These are phyloP conservation scores for Drosophila bocki DNA, from an alignment of 1,140 invertebrate genomes.

Conservation along the genomic window DNA sequence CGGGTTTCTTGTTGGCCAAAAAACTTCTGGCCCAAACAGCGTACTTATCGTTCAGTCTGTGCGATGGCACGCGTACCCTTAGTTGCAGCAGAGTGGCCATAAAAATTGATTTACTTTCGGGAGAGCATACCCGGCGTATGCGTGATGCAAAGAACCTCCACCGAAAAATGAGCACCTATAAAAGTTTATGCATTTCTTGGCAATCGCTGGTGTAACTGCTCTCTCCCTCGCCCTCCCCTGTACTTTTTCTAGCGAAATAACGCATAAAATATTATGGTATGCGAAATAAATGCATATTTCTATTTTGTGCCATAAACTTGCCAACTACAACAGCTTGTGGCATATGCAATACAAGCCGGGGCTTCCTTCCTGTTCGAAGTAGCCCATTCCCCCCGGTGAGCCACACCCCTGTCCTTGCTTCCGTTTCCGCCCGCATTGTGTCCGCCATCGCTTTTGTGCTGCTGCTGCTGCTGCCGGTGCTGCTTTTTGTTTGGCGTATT, in stretches of 20 bases:
- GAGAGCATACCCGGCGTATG: conserved; percentile 65
- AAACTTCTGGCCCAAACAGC: conserved; percentile 18
- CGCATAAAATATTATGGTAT: conserved; percentile 76
- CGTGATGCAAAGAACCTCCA: conserved; percentile 54
- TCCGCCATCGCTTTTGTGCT: conserved; percentile 25
- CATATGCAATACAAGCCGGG: conserved; percentile 63
- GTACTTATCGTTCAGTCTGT: conserved; percentile 35
- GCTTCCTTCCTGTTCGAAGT: conserved; percentile 42
- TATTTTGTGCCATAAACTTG: conserved; percentile 64
- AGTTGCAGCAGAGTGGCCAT: conserved; percentile 49
- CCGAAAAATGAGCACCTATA: conserved; percentile 66
- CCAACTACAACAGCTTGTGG: conserved; percentile 49
- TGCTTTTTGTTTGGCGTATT: conserved; percentile 56
- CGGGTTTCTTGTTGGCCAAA: conserved; percentile 13
- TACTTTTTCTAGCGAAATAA: conserved; percentile 43
- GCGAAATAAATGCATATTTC: conserved; percentile 72
- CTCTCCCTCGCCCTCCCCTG: conserved; percentile 8
- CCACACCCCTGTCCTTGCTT: conserved; percentile 41
- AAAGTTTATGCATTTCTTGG: conserved; percentile 76
- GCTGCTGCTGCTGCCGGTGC: conserved; percentile 31
- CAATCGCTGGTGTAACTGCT: conserved; percentile 39
- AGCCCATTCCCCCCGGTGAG: conserved; percentile 3
- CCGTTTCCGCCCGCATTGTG: conserved; percentile 68
- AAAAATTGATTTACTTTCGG: conserved; percentile 73
- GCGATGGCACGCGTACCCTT: conserved; percentile 39